Evolutionary conservation across 2,113 vertebrate species (phyloP).

Genomic region (Hydrolagus affinis): DNA sequence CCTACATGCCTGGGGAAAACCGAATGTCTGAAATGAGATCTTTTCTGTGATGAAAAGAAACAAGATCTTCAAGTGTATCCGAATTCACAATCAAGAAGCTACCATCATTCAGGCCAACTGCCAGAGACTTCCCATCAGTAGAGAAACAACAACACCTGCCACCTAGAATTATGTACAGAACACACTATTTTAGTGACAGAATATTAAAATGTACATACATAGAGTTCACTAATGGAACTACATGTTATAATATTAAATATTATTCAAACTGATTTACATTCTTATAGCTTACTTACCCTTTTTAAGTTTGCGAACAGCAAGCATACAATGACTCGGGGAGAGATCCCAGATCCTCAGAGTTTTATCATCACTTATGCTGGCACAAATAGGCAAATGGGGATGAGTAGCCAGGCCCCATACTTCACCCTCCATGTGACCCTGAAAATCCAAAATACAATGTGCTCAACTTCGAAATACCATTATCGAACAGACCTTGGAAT

Average conservation of each 20-base stretch:
- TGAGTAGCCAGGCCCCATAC: slow-evolving; percentile 95
- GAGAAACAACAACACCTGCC: slow-evolving; percentile 97
- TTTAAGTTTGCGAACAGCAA: slow-evolving; percentile 94
- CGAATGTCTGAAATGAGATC: slow-evolving; percentile 93
- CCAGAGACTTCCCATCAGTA: slow-evolving; percentile 89
- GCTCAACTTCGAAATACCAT: background rate
- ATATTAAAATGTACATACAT: background rate
- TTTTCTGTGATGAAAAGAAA: slow-evolving; percentile 95
- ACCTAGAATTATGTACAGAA: slow-evolving; percentile 51
- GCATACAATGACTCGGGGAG: slow-evolving; percentile 97
- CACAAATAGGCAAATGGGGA: slow-evolving; percentile 93
- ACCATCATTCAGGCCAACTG: slow-evolving; percentile 89
- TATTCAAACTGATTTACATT: background rate
- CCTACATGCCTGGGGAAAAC: slow-evolving; percentile 83
- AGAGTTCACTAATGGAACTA: background rate
- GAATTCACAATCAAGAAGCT: slow-evolving; percentile 94
- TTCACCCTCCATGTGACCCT: slow-evolving; percentile 98
- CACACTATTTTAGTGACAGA: background rate
- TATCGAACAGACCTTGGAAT: background rate
- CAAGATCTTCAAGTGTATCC: slow-evolving; percentile 92
- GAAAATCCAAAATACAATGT: slow-evolving; percentile 39
- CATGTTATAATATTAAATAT: background rate
- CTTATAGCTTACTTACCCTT: slow-evolving; percentile 67
- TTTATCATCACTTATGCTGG: slow-evolving; percentile 95
- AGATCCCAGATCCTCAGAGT: slow-evolving; percentile 98